Conservation (phyloP, 2,113 vertebrate genomes). For the Terrapene triunguis region DNA sequence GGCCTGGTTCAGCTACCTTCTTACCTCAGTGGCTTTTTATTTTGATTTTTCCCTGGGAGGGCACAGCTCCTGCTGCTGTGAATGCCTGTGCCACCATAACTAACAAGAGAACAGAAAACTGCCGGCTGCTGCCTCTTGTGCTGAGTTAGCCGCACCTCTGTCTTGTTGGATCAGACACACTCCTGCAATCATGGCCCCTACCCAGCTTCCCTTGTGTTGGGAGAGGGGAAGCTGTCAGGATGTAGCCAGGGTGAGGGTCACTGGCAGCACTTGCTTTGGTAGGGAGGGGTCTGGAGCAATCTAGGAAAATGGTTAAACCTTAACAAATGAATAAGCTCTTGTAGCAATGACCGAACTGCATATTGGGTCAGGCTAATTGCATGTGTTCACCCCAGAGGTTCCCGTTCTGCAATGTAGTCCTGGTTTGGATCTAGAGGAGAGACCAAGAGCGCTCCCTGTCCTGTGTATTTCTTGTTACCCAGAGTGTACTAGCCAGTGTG, state of each 20-base stretch:
- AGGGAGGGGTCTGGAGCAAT: background rate
- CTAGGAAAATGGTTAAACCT: background rate
- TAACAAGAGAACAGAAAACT: accelerated
- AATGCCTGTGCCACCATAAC: background rate
- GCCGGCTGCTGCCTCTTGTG: background rate
- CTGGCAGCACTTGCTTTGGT: background rate
- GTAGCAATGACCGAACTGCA: background rate
- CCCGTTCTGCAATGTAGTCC: too few species aligned
- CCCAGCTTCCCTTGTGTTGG: background rate
- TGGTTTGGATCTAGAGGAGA: too few species aligned
- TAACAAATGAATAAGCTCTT: background rate
- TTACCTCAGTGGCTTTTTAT: too few species aligned
- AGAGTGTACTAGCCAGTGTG: background rate
- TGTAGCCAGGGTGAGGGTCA: background rate
- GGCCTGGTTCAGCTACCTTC: background rate
- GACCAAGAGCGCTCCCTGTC: too few species aligned
- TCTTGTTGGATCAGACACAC: too few species aligned
- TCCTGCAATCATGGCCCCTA: background rate
- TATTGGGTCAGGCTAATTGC: background rate
- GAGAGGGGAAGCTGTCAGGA: too few species aligned
- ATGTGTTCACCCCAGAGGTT: too few species aligned
- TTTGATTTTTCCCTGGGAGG: too few species aligned
- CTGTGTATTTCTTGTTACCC: background rate
- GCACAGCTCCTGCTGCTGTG: too few species aligned
- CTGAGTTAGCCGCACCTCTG: background rate